Conservation (phyloP, 2,113 vertebrate species). For the Nothobranchius furzeri region DNA sequence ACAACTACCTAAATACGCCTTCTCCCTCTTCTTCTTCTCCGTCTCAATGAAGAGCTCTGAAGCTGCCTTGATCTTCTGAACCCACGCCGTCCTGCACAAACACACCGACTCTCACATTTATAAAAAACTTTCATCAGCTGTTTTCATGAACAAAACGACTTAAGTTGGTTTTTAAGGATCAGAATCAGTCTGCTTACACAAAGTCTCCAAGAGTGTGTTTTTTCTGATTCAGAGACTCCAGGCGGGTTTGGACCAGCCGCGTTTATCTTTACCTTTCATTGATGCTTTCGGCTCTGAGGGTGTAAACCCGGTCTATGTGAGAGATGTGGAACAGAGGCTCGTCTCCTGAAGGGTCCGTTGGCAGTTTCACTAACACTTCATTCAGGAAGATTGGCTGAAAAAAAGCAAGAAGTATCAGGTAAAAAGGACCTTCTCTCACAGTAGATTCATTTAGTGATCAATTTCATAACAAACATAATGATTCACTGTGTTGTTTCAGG, state of each 20-base stretch:
- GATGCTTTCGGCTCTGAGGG: slow-evolving; percentile 94
- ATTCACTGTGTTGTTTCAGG: no score
- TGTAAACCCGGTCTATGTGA: slow-evolving; percentile 98
- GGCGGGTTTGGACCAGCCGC: no score
- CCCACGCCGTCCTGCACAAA: slow-evolving; percentile 93
- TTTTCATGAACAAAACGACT: no score
- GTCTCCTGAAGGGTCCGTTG: slow-evolving; percentile 97
- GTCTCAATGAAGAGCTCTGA: slow-evolving; percentile 99
- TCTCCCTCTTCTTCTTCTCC: slow-evolving; percentile 98
- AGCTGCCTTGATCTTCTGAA: slow-evolving; percentile 98
- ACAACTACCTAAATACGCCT: slow-evolving; percentile 90
- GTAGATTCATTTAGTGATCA: no score
- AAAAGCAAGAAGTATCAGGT: not conserved
- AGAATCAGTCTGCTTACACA: not conserved
- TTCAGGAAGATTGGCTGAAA: slow-evolving; percentile 97
- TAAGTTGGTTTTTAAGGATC: not conserved
- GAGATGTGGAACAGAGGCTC: slow-evolving; percentile 99
- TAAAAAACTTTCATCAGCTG: not conserved
- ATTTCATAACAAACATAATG: no score
- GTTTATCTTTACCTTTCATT: slow-evolving; percentile 85
- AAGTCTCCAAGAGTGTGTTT: no score
- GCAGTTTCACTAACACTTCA: slow-evolving; percentile 96
- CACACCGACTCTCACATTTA: not conserved
- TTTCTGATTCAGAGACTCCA: not conserved
- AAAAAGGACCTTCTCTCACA: no score